phyloP scores from a whole-genome alignment of 2,888 invertebrate genomes.

The Galerucella pusilla region DNA sequence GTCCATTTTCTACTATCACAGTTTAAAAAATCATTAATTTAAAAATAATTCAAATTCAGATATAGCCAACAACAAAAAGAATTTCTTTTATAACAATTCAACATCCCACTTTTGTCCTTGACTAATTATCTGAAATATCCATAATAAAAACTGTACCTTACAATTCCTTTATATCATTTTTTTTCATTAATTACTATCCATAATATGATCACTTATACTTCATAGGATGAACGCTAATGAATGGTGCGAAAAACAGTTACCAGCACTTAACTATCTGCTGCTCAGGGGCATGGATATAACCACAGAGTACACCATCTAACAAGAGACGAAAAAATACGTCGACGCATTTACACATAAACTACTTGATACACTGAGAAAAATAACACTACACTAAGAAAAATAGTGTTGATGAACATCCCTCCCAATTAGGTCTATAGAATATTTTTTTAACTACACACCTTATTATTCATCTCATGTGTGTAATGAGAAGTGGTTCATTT shows the following conservation, averaged over 20 bases:
- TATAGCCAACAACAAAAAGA: constrained; percentile 31
- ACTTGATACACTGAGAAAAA: no score
- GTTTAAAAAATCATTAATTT: constrained; percentile 63
- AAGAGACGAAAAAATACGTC: no score
- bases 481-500: no score
- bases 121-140: constrained; percentile 23
- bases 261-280: no score
- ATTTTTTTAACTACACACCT: no score
- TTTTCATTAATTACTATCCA: constrained; percentile 21
- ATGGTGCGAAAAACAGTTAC: not conserved
- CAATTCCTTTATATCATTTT: constrained; percentile 55
- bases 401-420: no score
- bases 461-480: no score
- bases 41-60: constrained; percentile 43
- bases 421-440: no score
- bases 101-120: constrained; percentile 5
- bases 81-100: constrained; percentile 6
- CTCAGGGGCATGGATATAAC: no score
- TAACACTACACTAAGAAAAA: no score
- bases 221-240: not conserved
- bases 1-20: constrained; percentile 67
- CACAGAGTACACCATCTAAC: no score
- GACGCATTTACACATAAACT: no score
- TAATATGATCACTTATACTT: constrained; percentile 14
- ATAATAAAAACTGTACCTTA: constrained; percentile 50